These are phyloP conservation scores for Nomada ferruginata DNA, from an alignment of 2,888 invertebrate genomes.

Conservation along the genomic window DNA sequence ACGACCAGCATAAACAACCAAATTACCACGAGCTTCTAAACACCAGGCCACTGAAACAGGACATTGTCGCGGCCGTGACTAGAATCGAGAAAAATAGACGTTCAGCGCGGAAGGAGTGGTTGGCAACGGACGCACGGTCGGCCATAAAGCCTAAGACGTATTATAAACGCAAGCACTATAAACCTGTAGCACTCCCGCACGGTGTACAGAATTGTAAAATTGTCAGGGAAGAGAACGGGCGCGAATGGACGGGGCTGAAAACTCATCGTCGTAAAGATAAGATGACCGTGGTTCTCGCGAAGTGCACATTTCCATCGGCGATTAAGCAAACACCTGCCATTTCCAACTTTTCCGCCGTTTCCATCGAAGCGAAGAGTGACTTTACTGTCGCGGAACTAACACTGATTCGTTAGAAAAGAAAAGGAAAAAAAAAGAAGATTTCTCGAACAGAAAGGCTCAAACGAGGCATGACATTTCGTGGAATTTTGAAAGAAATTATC, in stretches of 20 bases:
- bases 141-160: slow-evolving; percentile 78
- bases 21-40: slow-evolving; percentile 19
- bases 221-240: slow-evolving; percentile 67
- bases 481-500: neutral
- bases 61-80: slow-evolving; percentile 49
- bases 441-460: neutral
- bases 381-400: neutral
- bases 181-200: slow-evolving; percentile 77
- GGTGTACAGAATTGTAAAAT: slow-evolving; percentile 77
- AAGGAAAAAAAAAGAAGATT: too few species aligned
- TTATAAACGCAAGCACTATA: slow-evolving; percentile 79
- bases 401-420: too few species aligned
- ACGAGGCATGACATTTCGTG: neutral
- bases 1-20: slow-evolving; percentile 24
- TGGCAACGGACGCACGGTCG: slow-evolving; percentile 44
- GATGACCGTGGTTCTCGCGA: slow-evolving; percentile 43
- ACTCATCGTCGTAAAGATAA: slow-evolving; percentile 75
- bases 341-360: slow-evolving; percentile 8
- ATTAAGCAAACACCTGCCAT: slow-evolving; percentile 40
- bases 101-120: slow-evolving; percentile 41
- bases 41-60: slow-evolving; percentile 13
- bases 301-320: slow-evolving; percentile 41
- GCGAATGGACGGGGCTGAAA: slow-evolving; percentile 70
- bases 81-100: slow-evolving; percentile 35
- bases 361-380: neutral